phyloP scores from a whole-genome alignment of 2,888 invertebrate species.

The Coelinius sp. region DNA sequence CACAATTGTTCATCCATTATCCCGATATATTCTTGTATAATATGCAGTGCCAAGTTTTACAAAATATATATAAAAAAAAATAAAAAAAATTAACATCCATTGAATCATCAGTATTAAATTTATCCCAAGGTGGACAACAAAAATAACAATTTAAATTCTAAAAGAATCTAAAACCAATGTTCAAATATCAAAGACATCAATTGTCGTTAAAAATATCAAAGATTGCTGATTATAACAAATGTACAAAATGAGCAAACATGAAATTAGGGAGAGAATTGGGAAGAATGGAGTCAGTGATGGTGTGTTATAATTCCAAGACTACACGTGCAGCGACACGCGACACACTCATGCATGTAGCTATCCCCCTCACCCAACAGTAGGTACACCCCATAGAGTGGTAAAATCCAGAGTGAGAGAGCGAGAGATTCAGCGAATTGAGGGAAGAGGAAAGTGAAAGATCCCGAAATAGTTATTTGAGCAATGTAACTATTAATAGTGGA shows the following conservation, averaged over 20 bases:
- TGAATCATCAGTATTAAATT: conserved; percentile 16
- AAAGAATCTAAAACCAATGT: no score
- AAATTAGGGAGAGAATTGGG: no score
- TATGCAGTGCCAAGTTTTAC: conserved; percentile 12
- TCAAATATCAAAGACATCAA: no score
- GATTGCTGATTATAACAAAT: no score
- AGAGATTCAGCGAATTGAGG: conserved; percentile 34
- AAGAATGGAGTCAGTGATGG: background rate
- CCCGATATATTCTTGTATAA: conserved; percentile 7
- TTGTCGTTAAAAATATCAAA: no score
- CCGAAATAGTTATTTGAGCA: conserved; percentile 73
- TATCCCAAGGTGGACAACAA: background rate
- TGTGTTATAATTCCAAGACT: background rate
- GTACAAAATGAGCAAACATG: background rate
- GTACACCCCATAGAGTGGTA: background rate
- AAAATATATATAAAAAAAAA: background rate
- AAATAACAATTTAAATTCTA: conserved; percentile 5
- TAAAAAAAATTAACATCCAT: background rate
- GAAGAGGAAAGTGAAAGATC: conserved; percentile 33
- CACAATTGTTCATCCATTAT: conserved; percentile 16
- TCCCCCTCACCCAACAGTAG: background rate
- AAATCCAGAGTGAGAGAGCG: conserved; percentile 22
- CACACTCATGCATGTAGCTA: background rate
- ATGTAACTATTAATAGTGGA: conserved; percentile 73
- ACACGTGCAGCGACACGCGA: conserved; percentile 32